Base-by-base conservation (phyloP, 2,113 vertebrate species). In the pig (Sus scrofa) region DNA sequence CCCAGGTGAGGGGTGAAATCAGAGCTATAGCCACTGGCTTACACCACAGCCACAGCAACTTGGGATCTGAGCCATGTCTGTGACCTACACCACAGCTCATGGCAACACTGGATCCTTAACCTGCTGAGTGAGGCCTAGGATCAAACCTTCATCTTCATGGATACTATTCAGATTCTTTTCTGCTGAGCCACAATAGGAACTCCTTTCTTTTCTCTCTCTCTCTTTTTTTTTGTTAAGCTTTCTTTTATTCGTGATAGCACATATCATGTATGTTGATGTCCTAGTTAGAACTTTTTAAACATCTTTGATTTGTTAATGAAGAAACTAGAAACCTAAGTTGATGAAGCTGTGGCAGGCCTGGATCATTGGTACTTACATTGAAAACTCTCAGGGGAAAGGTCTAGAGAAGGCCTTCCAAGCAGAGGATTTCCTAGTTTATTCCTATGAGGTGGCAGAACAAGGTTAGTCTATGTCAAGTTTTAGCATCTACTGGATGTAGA, bases 391-490 rank as follows among this genome's bases (percentile, higher is more conserved):
- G 77, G 65, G 30, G 9, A 74, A 65, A 88, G 15, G 27, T 65
- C 32, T 85, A 85, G 39, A 91, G 26, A 37, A 75, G n/a, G n/a
- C 32, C 12, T 19, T 92, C n/a, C 19, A 77, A 1, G n/a, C 19
- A 32, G 91, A 92, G n/a, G 62, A 85, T 67, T 92, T 92, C 27
- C 50, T 75, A 75, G n/a, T 74, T 85, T 77, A 26, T 16, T 56
- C 13, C 30, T 56, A 67, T n/a, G 34, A 93, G 52, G 22, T 19
- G 16, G 13, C 19, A 77, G 20, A 67, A 39, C 79, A 67, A 77
- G n/a, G 3, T 60, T 37, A 60, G 2, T 71, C 6, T 62, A 22
- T 79, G 74, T 93, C 12, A 70, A 86, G 18, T 60, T 79, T 87
- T 60, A 87, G 52, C 16, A 71, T 30, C 32, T 32, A 7, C 18